Percentiles rank a stretch among this genome's conserved stretches.
phyloP scores from a whole-genome alignment of 2,113 vertebrate species.

The Pelvicachromis taeniatus region DNA sequence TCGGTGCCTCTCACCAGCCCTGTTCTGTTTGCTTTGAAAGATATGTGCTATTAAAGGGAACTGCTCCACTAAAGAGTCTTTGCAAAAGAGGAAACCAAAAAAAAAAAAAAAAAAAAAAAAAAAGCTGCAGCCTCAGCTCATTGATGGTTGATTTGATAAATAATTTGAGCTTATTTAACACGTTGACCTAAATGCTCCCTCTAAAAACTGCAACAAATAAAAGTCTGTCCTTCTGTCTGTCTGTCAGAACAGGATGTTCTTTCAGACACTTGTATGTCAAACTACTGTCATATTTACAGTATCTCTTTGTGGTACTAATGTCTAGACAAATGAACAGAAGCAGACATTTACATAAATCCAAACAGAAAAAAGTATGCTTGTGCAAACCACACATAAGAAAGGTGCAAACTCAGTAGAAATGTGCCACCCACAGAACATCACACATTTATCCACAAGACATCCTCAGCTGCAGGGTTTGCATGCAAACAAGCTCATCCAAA shows the following conservation, averaged over 20 bases:
- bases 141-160: background rate
- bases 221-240: background rate
- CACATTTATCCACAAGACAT: background rate
- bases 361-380: background rate
- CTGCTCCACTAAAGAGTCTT: background rate
- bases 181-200: background rate
- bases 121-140: background rate
- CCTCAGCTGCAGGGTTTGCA: background rate
- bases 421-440: background rate
- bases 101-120: background rate
- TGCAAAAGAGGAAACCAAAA: background rate
- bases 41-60: background rate
- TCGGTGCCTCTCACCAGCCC: background rate
- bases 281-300: background rate
- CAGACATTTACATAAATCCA: background rate
- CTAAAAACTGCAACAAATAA: background rate
- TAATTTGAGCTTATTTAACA: background rate
- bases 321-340: background rate
- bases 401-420: background rate
- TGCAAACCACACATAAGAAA: background rate
- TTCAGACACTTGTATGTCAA: background rate
- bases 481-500: background rate
- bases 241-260: background rate
- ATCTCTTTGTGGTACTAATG: background rate
- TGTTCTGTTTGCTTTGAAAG: background rate